Evolutionary conservation across 2,113 vertebrate species (phyloP).

Genomic region (Chitala chitala): DNA sequence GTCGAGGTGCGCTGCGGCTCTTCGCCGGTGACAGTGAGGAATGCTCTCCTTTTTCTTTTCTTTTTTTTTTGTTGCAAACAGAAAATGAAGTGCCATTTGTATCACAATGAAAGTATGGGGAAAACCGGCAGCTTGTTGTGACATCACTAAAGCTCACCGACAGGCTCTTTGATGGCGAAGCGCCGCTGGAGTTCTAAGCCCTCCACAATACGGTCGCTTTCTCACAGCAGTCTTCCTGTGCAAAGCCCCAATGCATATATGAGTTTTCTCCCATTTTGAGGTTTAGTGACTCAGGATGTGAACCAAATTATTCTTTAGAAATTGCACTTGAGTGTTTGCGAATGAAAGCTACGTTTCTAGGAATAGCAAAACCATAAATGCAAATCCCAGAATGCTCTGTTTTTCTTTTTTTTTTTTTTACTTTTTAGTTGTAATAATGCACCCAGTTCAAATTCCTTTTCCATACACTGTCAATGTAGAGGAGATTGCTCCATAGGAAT

Average conservation of each 20-base stretch:
- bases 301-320: constrained; percentile 5
- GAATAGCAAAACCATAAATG: not conserved
- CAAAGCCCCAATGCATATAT: not conserved
- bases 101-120: not conserved
- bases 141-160: not conserved
- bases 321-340: not conserved
- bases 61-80: not conserved
- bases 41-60: not conserved
- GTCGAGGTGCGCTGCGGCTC: not conserved
- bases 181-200: not conserved
- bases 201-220: not conserved
- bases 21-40: not conserved
- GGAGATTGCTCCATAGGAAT: not conserved
- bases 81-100: not conserved
- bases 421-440: constrained; percentile 9
- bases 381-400: not conserved
- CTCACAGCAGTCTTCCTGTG: not conserved
- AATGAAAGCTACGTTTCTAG: constrained; percentile 1
- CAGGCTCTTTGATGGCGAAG: not conserved
- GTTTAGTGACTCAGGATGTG: constrained; percentile 3
- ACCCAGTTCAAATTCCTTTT: not conserved
- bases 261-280: not conserved
- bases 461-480: not conserved
- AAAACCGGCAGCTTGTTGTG: not conserved
- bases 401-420: not conserved